A percentile compares a stretch with the other conserved stretches of the same genome.
These are phyloP conservation scores for Watersipora subatra DNA, from an alignment of 1,140 invertebrate species.

Conservation along the genomic window DNA sequence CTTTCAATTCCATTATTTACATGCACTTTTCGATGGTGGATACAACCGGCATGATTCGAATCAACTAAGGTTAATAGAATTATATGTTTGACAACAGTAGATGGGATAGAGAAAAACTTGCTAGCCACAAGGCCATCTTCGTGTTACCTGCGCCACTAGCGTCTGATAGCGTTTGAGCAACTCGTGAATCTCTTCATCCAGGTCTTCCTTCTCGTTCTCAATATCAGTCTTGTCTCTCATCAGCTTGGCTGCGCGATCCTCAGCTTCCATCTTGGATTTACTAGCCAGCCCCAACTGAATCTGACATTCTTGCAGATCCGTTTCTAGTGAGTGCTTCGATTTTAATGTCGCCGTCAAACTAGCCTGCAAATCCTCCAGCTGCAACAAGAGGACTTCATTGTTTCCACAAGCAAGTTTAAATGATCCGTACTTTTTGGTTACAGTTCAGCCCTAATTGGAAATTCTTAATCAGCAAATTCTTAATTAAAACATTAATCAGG, in stretches of 20 bases:
- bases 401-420: too few relatives aligned
- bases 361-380: slow-evolving; percentile 79
- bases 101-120: too few relatives aligned
- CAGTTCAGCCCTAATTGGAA: too few relatives aligned
- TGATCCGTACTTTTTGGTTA: too few relatives aligned
- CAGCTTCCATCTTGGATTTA: slow-evolving; percentile 57
- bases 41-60: too few relatives aligned
- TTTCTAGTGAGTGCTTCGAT: slow-evolving; percentile 63
- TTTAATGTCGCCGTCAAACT: slow-evolving; percentile 66
- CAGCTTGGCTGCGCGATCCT: slow-evolving; percentile 58
- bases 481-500: too few relatives aligned
- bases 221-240: slow-evolving; percentile 65
- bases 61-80: too few relatives aligned
- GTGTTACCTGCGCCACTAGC: slow-evolving; percentile 66
- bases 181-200: slow-evolving; percentile 77
- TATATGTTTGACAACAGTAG: too few relatives aligned
- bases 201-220: slow-evolving; percentile 70
- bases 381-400: slow-evolving; percentile 13
- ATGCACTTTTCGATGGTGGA: too few relatives aligned
- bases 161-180: slow-evolving; percentile 81
- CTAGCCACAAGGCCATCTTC: too few relatives aligned
- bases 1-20: too few relatives aligned
- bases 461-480: too few relatives aligned
- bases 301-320: slow-evolving; percentile 61
- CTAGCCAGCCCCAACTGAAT: slow-evolving; percentile 64